These are phyloP conservation scores for Epistrophella euchroma DNA, from an alignment of 2,888 invertebrate species.

Conservation along the genomic window DNA sequence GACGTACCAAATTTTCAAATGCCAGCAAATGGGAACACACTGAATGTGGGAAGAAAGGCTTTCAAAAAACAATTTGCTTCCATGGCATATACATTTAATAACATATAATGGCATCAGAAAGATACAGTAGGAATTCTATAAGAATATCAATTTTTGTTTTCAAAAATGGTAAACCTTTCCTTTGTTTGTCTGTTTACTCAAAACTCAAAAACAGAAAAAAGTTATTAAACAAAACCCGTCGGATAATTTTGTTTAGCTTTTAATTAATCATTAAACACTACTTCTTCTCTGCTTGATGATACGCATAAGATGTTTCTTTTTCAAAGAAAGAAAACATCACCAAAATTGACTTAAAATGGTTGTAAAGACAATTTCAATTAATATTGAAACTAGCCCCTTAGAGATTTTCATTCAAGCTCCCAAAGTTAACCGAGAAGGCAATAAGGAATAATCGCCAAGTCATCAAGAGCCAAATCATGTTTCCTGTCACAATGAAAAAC, in stretches of 20 bases:
- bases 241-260: background rate
- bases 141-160: too few relatives aligned
- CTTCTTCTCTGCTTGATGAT: background rate
- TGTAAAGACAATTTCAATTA: constrained; percentile 31
- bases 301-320: constrained; percentile 1
- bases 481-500: constrained; percentile 36
- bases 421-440: background rate
- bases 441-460: constrained; percentile 2
- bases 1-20: too few relatives aligned
- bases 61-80: too few relatives aligned
- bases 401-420: constrained; percentile 9
- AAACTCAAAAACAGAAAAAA: background rate
- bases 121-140: too few relatives aligned
- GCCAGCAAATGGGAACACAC: too few relatives aligned
- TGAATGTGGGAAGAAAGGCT: too few relatives aligned
- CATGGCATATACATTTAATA: too few relatives aligned
- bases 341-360: background rate
- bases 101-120: too few relatives aligned
- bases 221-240: background rate
- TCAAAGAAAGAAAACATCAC: background rate
- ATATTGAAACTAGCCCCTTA: constrained; percentile 4
- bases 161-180: too few relatives aligned
- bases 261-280: background rate
- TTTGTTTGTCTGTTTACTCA: too few relatives aligned
- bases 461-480: constrained; percentile 27